Conservation (phyloP, 1,140 invertebrate species). For the Lepidurus arcticus region DNA sequence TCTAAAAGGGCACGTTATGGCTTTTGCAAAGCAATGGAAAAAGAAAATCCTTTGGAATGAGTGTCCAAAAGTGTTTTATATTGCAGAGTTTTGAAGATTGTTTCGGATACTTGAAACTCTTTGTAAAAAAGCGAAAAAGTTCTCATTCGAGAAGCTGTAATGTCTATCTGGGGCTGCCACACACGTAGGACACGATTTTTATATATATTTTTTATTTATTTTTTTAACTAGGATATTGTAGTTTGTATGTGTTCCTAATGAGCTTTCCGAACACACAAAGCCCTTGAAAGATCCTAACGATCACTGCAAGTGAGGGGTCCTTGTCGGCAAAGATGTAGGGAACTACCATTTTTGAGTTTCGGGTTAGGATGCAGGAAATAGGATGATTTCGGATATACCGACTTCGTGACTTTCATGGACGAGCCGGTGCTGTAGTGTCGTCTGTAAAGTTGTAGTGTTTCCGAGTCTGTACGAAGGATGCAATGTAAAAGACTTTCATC, state of each 20-base stretch:
- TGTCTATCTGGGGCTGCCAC: neutral
- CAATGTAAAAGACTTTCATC: neutral
- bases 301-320: neutral
- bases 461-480: neutral
- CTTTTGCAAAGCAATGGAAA: neutral
- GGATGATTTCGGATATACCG: neutral
- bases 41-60: neutral
- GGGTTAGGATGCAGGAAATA: neutral
- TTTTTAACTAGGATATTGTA: neutral
- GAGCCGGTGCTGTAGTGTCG: neutral
- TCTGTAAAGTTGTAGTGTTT: neutral
- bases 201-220: neutral
- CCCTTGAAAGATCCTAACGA: constrained; percentile 4
- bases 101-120: too few species aligned
- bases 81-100: neutral
- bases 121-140: neutral
- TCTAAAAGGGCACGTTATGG: neutral
- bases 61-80: neutral
- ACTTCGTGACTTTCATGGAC: neutral
- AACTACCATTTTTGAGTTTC: neutral
- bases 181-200: neutral
- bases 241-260: constrained; percentile 19
- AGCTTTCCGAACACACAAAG: constrained; percentile 14
- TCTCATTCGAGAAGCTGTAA: neutral
- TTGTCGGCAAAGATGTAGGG: neutral